Conservation (phyloP, 2,888 invertebrate species). For the Spodoptera picta region DNA sequence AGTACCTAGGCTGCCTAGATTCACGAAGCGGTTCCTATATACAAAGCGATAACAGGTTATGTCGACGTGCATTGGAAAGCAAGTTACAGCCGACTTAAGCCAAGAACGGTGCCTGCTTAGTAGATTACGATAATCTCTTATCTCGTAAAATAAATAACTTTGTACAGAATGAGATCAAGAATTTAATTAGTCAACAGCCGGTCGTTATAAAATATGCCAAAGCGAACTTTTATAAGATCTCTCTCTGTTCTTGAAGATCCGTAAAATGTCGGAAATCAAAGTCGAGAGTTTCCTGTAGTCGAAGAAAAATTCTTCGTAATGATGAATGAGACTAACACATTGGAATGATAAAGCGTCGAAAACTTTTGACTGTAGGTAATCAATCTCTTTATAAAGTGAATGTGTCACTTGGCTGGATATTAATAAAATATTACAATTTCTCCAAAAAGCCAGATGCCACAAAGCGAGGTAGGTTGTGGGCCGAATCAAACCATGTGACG, state of each 20-base stretch:
- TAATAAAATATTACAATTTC: too few species aligned
- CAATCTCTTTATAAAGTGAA: too few species aligned
- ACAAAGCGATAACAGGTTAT: constrained; percentile 34
- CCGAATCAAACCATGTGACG: too few species aligned
- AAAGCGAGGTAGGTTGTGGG: too few species aligned
- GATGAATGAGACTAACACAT: background rate
- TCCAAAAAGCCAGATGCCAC: too few species aligned
- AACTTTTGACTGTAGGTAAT: too few species aligned
- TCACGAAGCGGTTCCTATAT: constrained; percentile 36
- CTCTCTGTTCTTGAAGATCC: constrained; percentile 11
- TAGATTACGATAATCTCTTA: constrained; percentile 44
- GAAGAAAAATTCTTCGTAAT: too few species aligned
- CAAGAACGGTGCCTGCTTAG: constrained; percentile 12
- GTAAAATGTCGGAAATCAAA: constrained; percentile 7
- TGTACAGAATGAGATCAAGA: constrained; percentile 31
- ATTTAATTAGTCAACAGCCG: constrained; percentile 38
- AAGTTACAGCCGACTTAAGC: constrained; percentile 23
- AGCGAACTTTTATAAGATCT: constrained; percentile 14
- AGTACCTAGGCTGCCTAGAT: constrained; percentile 41
- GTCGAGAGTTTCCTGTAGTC: too few species aligned
- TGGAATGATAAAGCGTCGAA: constrained; percentile 1
- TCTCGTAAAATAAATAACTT: constrained; percentile 40
- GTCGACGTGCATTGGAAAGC: constrained; percentile 40
- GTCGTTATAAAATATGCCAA: constrained; percentile 8
- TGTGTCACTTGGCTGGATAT: too few species aligned